phyloP scores from a whole-genome alignment of 2,797 vertebrate genomes.

The Hippopotamyrus pictus region DNA sequence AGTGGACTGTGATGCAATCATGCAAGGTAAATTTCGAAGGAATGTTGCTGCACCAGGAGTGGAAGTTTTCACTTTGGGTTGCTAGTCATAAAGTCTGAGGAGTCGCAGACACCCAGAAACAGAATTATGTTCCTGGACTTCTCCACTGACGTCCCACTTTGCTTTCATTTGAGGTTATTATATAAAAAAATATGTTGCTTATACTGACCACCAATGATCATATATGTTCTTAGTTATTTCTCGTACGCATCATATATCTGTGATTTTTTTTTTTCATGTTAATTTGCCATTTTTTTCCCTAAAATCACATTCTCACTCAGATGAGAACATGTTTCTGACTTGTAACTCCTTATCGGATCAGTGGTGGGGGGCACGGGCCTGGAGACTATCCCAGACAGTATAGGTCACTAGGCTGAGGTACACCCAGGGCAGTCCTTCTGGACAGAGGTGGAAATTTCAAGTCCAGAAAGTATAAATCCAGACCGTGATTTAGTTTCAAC shows the following conservation, averaged over 20 bases:
- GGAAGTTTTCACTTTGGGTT: neutral
- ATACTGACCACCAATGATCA: neutral
- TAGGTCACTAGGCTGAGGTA: neutral
- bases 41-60: neutral
- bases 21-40: neutral
- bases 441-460: no score
- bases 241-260: neutral
- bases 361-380: neutral
- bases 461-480: no score
- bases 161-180: neutral
- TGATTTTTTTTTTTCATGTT: neutral
- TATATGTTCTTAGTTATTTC: neutral
- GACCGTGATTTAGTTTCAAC: no score
- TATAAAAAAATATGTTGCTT: neutral
- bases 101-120: neutral
- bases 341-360: neutral
- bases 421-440: neutral
- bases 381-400: neutral
- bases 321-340: neutral
- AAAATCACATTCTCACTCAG: neutral
- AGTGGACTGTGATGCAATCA: neutral
- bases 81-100: neutral
- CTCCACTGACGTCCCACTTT: neutral
- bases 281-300: neutral
- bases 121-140: neutral